These are phyloP conservation scores for Aphidoletes aphidimyza DNA, from an alignment of 2,888 invertebrate species.

Conservation along the genomic window DNA sequence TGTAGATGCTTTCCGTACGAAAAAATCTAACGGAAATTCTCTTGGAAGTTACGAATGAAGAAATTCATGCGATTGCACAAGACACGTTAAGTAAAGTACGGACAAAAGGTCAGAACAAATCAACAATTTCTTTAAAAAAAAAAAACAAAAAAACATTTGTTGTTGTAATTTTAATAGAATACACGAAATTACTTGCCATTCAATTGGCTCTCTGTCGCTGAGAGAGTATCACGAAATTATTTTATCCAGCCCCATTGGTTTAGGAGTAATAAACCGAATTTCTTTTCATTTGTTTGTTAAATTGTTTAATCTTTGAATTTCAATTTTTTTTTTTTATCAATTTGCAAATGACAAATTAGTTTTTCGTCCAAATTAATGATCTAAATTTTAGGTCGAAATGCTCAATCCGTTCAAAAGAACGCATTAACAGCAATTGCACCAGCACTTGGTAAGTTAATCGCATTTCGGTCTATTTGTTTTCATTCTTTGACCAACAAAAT, in stretches of 20 bases:
- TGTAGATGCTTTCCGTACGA: slow-evolving; percentile 87
- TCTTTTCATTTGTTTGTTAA: neutral
- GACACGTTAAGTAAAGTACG: slow-evolving; percentile 85
- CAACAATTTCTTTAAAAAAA: neutral
- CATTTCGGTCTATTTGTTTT: slow-evolving; percentile 10
- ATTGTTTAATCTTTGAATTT: neutral
- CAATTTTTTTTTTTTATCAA: neutral
- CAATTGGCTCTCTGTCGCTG: too few species aligned
- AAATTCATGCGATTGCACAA: slow-evolving; percentile 84
- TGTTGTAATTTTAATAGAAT: too few species aligned
- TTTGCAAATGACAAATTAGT: neutral
- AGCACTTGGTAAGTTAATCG: slow-evolving; percentile 84
- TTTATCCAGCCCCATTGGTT: neutral
- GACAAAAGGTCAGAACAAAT: slow-evolving; percentile 74
- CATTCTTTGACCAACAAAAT: neutral
- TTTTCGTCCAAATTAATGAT: slow-evolving; percentile 59
- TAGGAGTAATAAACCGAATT: neutral
- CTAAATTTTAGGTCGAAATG: slow-evolving; percentile 66
- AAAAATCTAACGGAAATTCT: slow-evolving; percentile 92
- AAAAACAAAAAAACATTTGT: slow-evolving; percentile 14
- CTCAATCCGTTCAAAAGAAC: slow-evolving; percentile 77
- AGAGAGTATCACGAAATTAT: neutral
- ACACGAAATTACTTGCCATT: neutral
- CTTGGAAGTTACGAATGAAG: slow-evolving; percentile 91
- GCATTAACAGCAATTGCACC: slow-evolving; percentile 91